Evolutionary conservation across 92 coral and sea anemone genomes (phyloP), one percentile per base, ranked within the genome.

Genomic region (Diadumene lineata): DNA sequence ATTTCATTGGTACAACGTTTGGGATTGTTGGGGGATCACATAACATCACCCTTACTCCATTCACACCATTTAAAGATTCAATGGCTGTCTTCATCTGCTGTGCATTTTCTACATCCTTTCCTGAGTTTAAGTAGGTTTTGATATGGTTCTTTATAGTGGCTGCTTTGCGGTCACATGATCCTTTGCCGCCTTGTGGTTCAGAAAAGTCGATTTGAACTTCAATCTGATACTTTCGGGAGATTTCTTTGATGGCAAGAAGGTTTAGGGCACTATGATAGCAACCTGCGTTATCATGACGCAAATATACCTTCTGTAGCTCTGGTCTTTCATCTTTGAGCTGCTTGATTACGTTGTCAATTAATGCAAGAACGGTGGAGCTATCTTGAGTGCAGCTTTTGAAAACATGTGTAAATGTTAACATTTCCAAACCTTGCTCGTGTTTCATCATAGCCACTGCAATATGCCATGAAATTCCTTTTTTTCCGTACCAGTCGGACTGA

Each of bases 321-420:
- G 75, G 85, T 31, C 66, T 73, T 2, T 30, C 56, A 1, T 46
- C 71, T 68, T 76, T 83, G 34, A 83, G 90, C 50, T 85, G 83
- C n/a, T 67, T 80, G 38, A 85, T 61, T 34, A 85, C 83, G 77
- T 85, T 83, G 60, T 85, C 77, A 31, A 86, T 62, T 28, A 86
- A 64, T 17, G 86, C 90, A 57, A 86, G 72, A 60, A 86, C 80
- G 31, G 81, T 50, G 55, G 50, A 61, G 76, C 90, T 81, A 82
- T 76, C 90, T 73, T 80, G 90, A 43, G 66, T 81, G 56, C 82
- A 79, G 56, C 83, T 86, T 81, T 80, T 79, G 60, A 80, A 77
- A 77, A 69, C 43, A 57, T 86, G 90, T 16, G 81, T 83, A 75
- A 86, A 84, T 6, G 86, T 76, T 34, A 81, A 60, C 74, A 64